Conservation (phyloP, 2,113 vertebrate genomes). For the Pterocles orientalis region DNA sequence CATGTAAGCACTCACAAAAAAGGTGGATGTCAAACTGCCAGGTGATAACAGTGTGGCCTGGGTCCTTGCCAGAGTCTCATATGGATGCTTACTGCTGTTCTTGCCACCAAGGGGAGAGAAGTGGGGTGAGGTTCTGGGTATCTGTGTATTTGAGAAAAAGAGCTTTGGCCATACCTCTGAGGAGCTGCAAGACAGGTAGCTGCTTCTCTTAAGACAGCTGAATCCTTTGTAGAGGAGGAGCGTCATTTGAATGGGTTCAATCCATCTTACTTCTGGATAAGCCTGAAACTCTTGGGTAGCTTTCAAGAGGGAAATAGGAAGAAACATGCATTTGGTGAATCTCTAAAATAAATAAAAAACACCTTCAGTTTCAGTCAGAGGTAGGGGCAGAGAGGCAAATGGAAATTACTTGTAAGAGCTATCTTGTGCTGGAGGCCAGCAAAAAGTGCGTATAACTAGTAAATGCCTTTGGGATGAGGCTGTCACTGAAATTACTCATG, state of each 20-base stretch:
- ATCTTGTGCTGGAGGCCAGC: background rate
- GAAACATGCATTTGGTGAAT: background rate
- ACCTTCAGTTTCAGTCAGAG: background rate
- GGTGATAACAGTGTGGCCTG: background rate
- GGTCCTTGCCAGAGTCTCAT: background rate
- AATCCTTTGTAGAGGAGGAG: background rate
- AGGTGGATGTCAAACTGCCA: background rate
- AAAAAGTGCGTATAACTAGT: background rate
- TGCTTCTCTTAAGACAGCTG: background rate
- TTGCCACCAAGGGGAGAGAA: background rate
- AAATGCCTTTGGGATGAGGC: background rate
- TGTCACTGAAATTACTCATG: background rate
- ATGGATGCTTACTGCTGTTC: background rate
- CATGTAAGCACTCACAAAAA: background rate
- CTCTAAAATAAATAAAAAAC: background rate
- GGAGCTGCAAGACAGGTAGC: background rate
- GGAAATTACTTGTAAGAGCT: background rate
- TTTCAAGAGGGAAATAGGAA: background rate
- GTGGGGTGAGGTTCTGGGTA: rapidly evolving
- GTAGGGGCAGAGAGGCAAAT: background rate
- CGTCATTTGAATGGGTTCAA: background rate
- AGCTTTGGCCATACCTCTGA: background rate
- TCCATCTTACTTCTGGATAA: background rate
- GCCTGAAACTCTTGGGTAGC: background rate
- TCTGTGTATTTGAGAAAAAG: background rate